A percentile compares a stretch with the other conserved stretches of the same genome.
Conservation (phyloP, 2,888 invertebrate genomes). For the Tetanocera ferruginea region DNA sequence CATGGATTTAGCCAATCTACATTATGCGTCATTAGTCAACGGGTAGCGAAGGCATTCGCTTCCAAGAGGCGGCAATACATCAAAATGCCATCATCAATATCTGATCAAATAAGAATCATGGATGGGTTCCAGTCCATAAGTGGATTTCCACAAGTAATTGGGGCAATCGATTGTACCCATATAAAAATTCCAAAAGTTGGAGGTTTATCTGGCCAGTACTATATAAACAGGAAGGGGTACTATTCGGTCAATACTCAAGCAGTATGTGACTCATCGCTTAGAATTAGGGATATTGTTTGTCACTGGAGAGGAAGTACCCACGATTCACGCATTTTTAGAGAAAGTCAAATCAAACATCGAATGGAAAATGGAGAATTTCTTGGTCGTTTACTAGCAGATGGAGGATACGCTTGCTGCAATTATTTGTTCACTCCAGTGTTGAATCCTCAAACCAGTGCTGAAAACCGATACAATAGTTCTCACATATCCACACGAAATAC, state of each 20-base stretch:
- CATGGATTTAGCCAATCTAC: neutral
- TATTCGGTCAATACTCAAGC: neutral
- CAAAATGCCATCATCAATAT: neutral
- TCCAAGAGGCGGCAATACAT: neutral
- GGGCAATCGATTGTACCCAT: slow-evolving; percentile 5
- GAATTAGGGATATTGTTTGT: too few relatives aligned
- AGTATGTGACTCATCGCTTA: neutral
- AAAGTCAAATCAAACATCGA: slow-evolving; percentile 14
- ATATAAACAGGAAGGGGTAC: neutral
- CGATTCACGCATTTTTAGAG: slow-evolving; percentile 4
- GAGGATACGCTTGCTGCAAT: neutral
- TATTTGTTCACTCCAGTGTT: slow-evolving; percentile 14
- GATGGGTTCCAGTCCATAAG: neutral
- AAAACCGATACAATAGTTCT: slow-evolving; percentile 1
- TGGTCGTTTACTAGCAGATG: slow-evolving; percentile 17
- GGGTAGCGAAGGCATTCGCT: neutral
- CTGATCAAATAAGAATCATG: neutral
- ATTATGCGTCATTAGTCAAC: neutral
- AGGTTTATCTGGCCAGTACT: neutral
- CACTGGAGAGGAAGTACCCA: too few relatives aligned
- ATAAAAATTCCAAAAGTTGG: neutral
- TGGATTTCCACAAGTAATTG: neutral
- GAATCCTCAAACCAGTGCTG: slow-evolving; percentile 5
- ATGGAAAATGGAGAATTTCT: slow-evolving; percentile 14
- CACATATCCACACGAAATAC: neutral